phyloP scores from a whole-genome alignment of 2,888 invertebrate genomes.

The Heliconius ethilla region DNA sequence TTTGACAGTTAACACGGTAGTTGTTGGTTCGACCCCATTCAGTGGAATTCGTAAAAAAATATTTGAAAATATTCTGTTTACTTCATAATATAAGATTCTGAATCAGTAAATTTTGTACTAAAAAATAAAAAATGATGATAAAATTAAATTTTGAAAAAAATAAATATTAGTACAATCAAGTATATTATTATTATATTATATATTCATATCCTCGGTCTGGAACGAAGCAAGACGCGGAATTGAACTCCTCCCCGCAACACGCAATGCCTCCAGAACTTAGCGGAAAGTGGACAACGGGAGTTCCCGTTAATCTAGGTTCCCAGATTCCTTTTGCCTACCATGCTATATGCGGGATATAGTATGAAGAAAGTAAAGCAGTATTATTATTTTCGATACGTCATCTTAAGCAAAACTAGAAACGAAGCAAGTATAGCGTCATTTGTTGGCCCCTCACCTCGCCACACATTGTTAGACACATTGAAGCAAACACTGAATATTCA shows the following conservation, averaged over 20 bases:
- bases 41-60: not conserved
- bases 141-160: too few species aligned
- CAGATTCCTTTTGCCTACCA: too few species aligned
- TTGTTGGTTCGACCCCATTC: not conserved
- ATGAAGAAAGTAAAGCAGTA: not conserved
- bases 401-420: not conserved
- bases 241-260: not conserved
- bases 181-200: not conserved
- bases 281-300: not conserved
- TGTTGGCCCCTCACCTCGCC: conserved; percentile 54
- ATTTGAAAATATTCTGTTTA: too few species aligned
- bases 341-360: too few species aligned
- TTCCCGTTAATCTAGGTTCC: not conserved
- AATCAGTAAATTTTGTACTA: too few species aligned
- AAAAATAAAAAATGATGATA: too few species aligned
- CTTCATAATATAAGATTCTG: too few species aligned
- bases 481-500: conserved; percentile 74
- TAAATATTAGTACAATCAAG: too few species aligned
- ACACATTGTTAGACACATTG: conserved; percentile 48
- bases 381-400: not conserved
- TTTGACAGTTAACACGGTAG: not conserved
- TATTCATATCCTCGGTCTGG: not conserved
- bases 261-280: not conserved
- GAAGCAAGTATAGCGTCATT: not conserved
- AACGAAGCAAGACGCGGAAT: not conserved